Percentiles rank a stretch among this genome's conserved stretches.
Conservation (phyloP, 2,113 vertebrate species). For the Mormyrus lacerda region DNA sequence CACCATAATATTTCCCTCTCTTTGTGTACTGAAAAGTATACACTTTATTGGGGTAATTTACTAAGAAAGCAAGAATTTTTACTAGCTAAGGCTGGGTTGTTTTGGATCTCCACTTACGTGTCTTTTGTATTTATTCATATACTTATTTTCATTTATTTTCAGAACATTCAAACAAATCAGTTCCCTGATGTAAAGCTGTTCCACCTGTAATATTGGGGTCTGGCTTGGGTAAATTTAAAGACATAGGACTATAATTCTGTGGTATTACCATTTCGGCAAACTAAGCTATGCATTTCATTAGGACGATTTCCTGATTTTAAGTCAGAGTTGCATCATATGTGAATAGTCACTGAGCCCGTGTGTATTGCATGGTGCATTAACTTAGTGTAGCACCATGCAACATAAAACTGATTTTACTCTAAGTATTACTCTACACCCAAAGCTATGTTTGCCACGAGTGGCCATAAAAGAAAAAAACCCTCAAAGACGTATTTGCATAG, state of each 20-base stretch:
- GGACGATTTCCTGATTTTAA: neutral
- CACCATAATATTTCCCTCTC: neutral
- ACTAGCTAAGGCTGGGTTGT: neutral
- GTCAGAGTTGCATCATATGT: slow-evolving; percentile 11
- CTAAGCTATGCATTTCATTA: neutral
- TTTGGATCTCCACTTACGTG: neutral
- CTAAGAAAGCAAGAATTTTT: neutral
- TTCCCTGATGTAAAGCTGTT: neutral
- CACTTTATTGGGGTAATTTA: neutral
- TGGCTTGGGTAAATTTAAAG: neutral
- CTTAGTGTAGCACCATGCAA: neutral
- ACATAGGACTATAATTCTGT: neutral
- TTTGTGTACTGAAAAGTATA: neutral
- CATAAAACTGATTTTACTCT: neutral
- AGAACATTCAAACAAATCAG: neutral
- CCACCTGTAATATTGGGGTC: neutral
- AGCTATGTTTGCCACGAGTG: neutral
- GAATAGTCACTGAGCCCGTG: neutral
- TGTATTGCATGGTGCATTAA: neutral
- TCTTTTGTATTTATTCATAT: neutral
- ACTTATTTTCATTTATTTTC: neutral
- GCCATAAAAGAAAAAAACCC: neutral
- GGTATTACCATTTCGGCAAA: neutral
- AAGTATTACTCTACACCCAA: neutral
- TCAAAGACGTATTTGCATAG: neutral